These are phyloP conservation scores for Forbesichthys agassizii DNA, from an alignment of 2,113 vertebrate species.

Conservation along the genomic window DNA sequence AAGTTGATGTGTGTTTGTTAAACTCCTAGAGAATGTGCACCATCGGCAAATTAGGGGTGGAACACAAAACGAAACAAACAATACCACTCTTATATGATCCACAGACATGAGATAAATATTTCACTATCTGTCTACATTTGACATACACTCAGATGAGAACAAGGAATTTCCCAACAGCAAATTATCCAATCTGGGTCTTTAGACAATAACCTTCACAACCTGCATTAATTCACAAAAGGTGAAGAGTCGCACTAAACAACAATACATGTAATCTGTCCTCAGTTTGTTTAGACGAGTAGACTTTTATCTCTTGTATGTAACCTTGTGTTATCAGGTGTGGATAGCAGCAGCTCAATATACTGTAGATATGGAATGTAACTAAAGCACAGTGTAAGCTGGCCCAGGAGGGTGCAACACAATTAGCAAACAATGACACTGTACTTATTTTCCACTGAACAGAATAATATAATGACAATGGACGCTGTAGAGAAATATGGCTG, in stretches of 20 bases:
- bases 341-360: constrained; percentile 39
- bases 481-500: not conserved
- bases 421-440: constrained; percentile 5
- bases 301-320: constrained; percentile 32
- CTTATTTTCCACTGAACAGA: too few relatives aligned
- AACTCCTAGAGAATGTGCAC: constrained; percentile 66
- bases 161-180: constrained; percentile 70
- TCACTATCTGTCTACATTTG: constrained; percentile 76
- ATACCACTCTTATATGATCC: constrained; percentile 74
- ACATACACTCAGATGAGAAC: constrained; percentile 73
- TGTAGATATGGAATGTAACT: constrained; percentile 41
- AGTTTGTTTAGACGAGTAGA: constrained; percentile 44
- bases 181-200: constrained; percentile 65
- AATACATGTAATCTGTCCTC: constrained; percentile 35
- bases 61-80: constrained; percentile 77
- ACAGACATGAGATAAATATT: constrained; percentile 78
- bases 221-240: constrained; percentile 51
- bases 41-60: constrained; percentile 71
- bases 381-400: constrained; percentile 37
- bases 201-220: constrained; percentile 64
- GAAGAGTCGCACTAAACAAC: constrained; percentile 24
- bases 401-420: constrained; percentile 36
- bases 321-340: constrained; percentile 21
- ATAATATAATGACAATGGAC: not conserved
- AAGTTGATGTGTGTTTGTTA: constrained; percentile 74